Conservation (phyloP, 2,797 vertebrate species). For the Limosa lapponica region DNA sequence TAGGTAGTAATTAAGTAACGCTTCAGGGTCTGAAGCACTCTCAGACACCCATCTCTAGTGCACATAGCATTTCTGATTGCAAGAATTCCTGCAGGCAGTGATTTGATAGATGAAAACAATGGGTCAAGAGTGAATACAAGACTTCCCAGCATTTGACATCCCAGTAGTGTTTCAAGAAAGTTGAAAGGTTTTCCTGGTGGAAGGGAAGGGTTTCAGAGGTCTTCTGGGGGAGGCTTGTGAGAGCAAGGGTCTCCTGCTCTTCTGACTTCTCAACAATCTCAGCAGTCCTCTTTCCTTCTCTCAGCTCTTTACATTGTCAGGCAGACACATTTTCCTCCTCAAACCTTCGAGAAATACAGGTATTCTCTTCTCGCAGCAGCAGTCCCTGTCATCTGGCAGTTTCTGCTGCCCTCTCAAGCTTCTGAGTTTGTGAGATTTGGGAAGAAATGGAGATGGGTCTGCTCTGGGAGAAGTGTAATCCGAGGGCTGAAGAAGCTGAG, state of each 20-base stretch:
- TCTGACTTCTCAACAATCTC: not conserved
- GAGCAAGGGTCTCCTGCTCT: not conserved
- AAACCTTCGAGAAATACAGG: not conserved
- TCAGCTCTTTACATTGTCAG: not conserved
- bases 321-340: not conserved
- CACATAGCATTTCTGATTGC: not conserved
- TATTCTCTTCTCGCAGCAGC: not conserved
- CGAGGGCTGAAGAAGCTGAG: not conserved
- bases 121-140: not conserved
- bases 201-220: not conserved
- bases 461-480: not conserved
- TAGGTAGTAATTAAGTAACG: not conserved
- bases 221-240: not conserved
- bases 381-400: not conserved
- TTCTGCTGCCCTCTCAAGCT: fast-evolving
- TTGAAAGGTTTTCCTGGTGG: not conserved
- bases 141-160: not conserved
- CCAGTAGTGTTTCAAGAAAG: not conserved
- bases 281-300: no score
- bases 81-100: not conserved
- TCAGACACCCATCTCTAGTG: not conserved
- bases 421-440: not conserved
- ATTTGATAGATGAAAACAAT: not conserved
- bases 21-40: not conserved
- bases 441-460: not conserved